Evolutionary conservation across 2,888 invertebrate species (phyloP), one percentile per base, ranked within the genome.

Genomic region (Lepidonotus clava): DNA sequence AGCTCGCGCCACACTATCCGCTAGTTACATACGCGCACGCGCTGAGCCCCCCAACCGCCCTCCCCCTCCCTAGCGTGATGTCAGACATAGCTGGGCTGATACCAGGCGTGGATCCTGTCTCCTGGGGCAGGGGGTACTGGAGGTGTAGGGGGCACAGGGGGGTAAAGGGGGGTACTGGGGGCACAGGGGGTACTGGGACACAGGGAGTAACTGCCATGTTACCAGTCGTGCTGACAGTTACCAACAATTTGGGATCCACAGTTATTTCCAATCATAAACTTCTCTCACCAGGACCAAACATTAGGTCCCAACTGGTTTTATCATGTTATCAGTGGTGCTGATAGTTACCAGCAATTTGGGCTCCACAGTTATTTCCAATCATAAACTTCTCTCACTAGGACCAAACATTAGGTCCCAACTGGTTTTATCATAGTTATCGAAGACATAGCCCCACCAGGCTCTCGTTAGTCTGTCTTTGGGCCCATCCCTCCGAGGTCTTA

Each of bases 21-120:
- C 34, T 71, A 11, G 36, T 71, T 34, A 71, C 14, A 11, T 38
- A 11, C 18, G 11, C 36, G 71, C 36, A 18, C 18, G 71, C 34
- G 32, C 36, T 1, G 21, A 8, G 36, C n/a, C 36, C 4, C 21
- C 71, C 36, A 1, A n/a, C 36, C 21, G 71, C 11, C 14, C 71
- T n/a, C 28, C 18, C 71, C 36, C 71, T 38, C 71, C 38, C 71
- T 71, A 18, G 71, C n/a, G 71, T 34, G 36, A 21, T 66, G 66
- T 34, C 34, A 34, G 34, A 32, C 34, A 66, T 32, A 66, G 6
- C 34, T 32, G 21, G 8, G 2, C 4, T 56, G 56, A 11, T 32
- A 56, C 56, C 14, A 56, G 56, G 34, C 32, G n/a, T 32, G 21
- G 34, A 28, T 5, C 34, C 28, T 32, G 67, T 67, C 32, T 6